Conservation (phyloP, 2,888 invertebrate genomes). For the Desoria tigrina region DNA sequence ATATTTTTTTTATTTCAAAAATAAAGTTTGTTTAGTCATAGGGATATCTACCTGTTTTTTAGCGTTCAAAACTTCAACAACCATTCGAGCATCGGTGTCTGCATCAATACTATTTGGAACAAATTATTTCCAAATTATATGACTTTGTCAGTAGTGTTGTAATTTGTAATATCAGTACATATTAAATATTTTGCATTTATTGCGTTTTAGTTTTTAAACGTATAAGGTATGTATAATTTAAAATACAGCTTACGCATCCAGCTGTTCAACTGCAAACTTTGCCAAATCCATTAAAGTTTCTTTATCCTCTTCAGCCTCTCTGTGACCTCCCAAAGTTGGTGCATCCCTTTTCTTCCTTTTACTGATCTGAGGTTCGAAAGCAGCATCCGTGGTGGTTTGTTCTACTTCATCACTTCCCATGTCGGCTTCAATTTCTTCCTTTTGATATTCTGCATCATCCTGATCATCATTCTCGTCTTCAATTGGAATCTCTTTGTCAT, state of each 20-base stretch:
- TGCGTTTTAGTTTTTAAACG: too few relatives aligned
- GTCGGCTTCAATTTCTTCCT: slow-evolving; percentile 56
- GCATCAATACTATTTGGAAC: slow-evolving; percentile 61
- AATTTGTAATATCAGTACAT: too few relatives aligned
- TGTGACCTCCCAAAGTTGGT: slow-evolving; percentile 46
- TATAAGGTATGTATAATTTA: too few relatives aligned
- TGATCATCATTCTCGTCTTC: slow-evolving; percentile 57
- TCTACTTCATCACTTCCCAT: slow-evolving; percentile 54
- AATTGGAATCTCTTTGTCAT: slow-evolving; percentile 60
- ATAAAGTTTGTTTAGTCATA: too few relatives aligned
- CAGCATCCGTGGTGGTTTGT: slow-evolving; percentile 13
- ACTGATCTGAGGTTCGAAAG: too few relatives aligned
- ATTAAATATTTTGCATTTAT: too few relatives aligned
- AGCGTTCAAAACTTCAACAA: slow-evolving; percentile 59
- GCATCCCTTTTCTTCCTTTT: slow-evolving; percentile 26
- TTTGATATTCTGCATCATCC: slow-evolving; percentile 44
- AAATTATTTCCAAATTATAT: too few relatives aligned
- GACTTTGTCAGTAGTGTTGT: too few relatives aligned
- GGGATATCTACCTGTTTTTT: slow-evolving; percentile 54
- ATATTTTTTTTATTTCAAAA: too few relatives aligned
- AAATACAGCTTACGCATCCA: too few relatives aligned
- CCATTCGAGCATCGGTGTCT: slow-evolving; percentile 60
- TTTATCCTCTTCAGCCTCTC: slow-evolving; percentile 52
- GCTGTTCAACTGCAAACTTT: slow-evolving; percentile 58
- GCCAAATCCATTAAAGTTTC: slow-evolving; percentile 58